Evolutionary conservation across 1,140 invertebrate species (phyloP), one percentile per base, ranked within the genome.

Genomic region (Zaprionus inermis): DNA sequence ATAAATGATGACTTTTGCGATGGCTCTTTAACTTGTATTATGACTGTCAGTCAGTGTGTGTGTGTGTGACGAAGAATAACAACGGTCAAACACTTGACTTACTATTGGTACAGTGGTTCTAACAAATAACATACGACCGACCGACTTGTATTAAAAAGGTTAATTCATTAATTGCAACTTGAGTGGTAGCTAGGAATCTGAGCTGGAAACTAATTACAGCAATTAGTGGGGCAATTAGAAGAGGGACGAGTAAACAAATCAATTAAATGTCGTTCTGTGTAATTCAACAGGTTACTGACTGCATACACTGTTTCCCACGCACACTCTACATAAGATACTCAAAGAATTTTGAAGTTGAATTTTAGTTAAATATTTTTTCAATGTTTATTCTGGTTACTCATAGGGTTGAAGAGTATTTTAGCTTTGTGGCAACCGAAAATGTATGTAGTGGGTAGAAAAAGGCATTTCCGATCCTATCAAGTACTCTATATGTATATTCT

Each of bases 1-100:
- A 85, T 85, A 85, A 85, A 85, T 76, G 81, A 70, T 83, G 81
- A 78, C 75, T 83, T 81, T 78, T 78, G 78, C 56, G 63, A 69
- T 65, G 46, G 41, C 44, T 56, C 55, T 76, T 68, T 44, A 68
- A 51, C 20, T 38, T 60, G 59, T 70, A 46, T 60, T 66, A 54
- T 71, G 44, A 22, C 16, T 18, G 16, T 10, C 18, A 11, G 18
- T 20, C 16, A 12, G 3, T 38, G 11, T 38, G 14, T n/a, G 36
- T 38, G 4, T 38, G 12, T 38, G 11, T n/a, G 10, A 44, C 64
- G 70, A 63, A 75, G 52, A 49, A 46, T 38, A 69, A 72, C 41
- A 77, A 67, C 44, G 57, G 34, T n/a, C 20, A 49, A 44, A 46
- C 80, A 83, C 81, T 83, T 84, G 80, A 76, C 80, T 76, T 63